These are phyloP conservation scores for Phragmatobia fuliginosa DNA, from an alignment of 2,888 invertebrate species.

Conservation along the genomic window DNA sequence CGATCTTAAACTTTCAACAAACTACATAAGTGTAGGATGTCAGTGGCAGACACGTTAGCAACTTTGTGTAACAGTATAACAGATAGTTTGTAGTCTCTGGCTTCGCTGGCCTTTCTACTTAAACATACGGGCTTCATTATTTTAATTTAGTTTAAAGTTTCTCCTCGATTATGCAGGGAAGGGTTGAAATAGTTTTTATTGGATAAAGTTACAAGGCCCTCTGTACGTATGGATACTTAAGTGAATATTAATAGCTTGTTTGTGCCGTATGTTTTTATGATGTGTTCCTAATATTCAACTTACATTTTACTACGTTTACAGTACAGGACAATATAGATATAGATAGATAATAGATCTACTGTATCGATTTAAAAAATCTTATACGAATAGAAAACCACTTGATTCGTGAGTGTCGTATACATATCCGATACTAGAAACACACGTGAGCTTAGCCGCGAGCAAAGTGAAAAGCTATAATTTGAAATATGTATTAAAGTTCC, in stretches of 20 bases:
- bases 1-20: conserved; percentile 30
- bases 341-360: too few species aligned
- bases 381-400: too few species aligned
- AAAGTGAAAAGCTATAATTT: too few species aligned
- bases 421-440: too few species aligned
- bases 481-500: background rate
- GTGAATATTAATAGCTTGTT: background rate
- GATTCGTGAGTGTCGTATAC: too few species aligned
- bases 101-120: conserved; percentile 18
- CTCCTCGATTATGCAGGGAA: background rate
- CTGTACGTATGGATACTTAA: background rate
- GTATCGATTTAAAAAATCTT: too few species aligned
- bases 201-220: background rate
- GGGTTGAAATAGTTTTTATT: background rate
- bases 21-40: conserved; percentile 28
- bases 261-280: background rate
- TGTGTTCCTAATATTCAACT: background rate
- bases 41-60: conserved; percentile 29
- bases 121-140: conserved; percentile 2
- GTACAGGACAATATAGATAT: background rate
- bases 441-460: too few species aligned
- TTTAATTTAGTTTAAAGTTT: conserved; percentile 12
- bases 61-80: conserved; percentile 29
- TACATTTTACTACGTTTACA: background rate
- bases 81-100: conserved; percentile 27